Conservation (phyloP, 1,140 invertebrate genomes). For the Heterodera carotae region DNA sequence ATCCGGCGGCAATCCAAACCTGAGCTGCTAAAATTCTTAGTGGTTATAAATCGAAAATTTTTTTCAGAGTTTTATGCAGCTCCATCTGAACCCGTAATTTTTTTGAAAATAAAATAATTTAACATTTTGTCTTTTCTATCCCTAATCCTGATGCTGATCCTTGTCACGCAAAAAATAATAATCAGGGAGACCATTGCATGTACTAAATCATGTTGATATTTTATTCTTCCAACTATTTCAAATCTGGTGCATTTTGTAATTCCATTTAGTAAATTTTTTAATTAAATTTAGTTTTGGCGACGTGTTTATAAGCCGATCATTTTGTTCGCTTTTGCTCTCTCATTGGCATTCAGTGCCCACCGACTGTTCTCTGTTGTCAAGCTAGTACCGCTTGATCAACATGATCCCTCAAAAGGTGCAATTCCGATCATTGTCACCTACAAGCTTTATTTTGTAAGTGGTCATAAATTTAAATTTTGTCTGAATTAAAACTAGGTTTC, state of each 20-base stretch:
- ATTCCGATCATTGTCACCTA: conserved; percentile 9
- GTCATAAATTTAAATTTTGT: background rate
- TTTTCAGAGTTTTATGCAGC: too few species aligned
- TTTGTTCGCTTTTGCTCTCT: background rate
- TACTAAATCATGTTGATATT: too few species aligned
- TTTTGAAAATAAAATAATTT: too few species aligned
- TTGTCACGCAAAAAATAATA: too few species aligned
- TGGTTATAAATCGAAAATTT: too few species aligned
- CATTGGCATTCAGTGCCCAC: background rate
- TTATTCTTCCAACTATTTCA: background rate
- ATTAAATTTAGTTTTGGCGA: background rate
- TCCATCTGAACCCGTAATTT: too few species aligned
- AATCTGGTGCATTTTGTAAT: background rate
- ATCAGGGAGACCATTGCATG: too few species aligned
- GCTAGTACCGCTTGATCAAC: background rate
- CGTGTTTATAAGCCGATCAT: background rate
- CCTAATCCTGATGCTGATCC: too few species aligned
- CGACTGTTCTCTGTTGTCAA: background rate
- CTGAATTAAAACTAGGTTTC: too few species aligned
- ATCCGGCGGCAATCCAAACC: too few species aligned
- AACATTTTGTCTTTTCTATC: too few species aligned
- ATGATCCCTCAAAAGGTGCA: background rate
- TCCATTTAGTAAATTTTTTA: background rate
- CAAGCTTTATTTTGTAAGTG: background rate
- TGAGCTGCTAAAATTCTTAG: too few species aligned